A percentile compares a stretch with the other conserved stretches of the same genome.
Conservation (phyloP, 1,140 invertebrate genomes). For the Cylas formicarius region DNA sequence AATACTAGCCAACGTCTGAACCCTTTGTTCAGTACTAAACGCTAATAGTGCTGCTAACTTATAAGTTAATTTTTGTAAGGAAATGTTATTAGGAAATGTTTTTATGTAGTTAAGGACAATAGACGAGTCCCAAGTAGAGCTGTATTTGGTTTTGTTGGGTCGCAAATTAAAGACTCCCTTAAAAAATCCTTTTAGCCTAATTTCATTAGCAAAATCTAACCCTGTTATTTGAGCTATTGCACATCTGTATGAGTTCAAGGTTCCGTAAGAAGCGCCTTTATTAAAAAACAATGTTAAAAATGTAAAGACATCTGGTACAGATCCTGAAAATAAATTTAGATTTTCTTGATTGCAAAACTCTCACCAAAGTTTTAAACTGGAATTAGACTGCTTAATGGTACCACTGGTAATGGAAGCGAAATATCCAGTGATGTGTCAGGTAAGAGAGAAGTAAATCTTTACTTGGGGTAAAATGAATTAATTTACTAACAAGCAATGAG, state of each 20-base stretch:
- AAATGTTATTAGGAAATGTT: background rate
- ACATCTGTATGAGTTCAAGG: slow-evolving; percentile 10
- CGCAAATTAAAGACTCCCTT: slow-evolving; percentile 10
- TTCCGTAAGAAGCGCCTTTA: slow-evolving; percentile 6
- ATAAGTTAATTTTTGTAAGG: slow-evolving; percentile 4
- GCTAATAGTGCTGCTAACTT: slow-evolving; percentile 7
- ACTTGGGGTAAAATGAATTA: slow-evolving; percentile 4
- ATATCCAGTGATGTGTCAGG: slow-evolving; percentile 3
- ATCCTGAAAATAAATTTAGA: slow-evolving; percentile 2
- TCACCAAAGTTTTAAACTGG: slow-evolving; percentile 9
- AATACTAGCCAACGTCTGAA: slow-evolving; percentile 6
- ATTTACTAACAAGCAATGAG: slow-evolving; percentile 1
- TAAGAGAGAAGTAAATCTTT: slow-evolving; percentile 4
- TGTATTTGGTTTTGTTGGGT: slow-evolving; percentile 7
- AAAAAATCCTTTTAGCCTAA: slow-evolving; percentile 12
- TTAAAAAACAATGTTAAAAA: slow-evolving; percentile 11
- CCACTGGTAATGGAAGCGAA: background rate
- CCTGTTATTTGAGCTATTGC: slow-evolving; percentile 2
- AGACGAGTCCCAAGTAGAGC: slow-evolving; percentile 8
- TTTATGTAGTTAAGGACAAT: slow-evolving; percentile 4
- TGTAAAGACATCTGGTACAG: background rate
- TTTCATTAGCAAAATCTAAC: background rate
- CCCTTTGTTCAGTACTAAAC: slow-evolving; percentile 6
- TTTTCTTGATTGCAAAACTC: slow-evolving; percentile 2
- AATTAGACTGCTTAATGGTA: no score